Conservation (phyloP, 2,113 vertebrate species). For the Setophaga coronata region DNA sequence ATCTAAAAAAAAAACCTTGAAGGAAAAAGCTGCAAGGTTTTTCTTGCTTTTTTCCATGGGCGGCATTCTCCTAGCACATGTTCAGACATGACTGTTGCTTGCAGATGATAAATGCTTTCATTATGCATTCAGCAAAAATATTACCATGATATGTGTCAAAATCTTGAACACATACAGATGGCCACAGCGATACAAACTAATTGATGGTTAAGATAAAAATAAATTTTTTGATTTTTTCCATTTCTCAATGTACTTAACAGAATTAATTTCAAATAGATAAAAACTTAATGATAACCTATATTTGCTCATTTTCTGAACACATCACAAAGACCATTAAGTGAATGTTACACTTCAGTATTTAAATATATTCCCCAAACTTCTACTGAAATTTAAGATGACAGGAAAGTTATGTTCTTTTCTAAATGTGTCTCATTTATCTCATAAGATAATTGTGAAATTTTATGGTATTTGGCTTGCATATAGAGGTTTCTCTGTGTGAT, state of each 20-base stretch:
- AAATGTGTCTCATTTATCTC: not conserved
- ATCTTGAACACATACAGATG: not conserved
- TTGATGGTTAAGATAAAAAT: not conserved
- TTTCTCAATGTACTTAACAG: not conserved
- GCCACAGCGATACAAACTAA: not conserved
- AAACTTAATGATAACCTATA: not conserved
- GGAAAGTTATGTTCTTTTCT: not conserved
- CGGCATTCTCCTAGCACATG: not conserved
- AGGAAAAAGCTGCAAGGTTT: not conserved
- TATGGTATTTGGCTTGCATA: not conserved
- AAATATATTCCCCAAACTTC: not conserved
- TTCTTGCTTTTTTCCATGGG: not conserved
- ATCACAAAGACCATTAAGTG: not conserved
- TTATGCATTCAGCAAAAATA: not conserved
- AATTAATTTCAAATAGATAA: not conserved
- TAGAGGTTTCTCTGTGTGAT: not conserved
- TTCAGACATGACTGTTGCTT: not conserved
- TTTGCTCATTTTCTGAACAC: not conserved
- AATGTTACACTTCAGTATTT: not conserved
- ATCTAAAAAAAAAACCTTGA: not conserved
- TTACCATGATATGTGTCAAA: not conserved
- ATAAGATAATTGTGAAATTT: not conserved
- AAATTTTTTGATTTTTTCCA: not conserved
- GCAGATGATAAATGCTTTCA: not conserved
- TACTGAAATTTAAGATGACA: not conserved